These are phyloP conservation scores for Cryptomyrus ogoouensis DNA, from an alignment of 2,113 vertebrate species.

Conservation along the genomic window DNA sequence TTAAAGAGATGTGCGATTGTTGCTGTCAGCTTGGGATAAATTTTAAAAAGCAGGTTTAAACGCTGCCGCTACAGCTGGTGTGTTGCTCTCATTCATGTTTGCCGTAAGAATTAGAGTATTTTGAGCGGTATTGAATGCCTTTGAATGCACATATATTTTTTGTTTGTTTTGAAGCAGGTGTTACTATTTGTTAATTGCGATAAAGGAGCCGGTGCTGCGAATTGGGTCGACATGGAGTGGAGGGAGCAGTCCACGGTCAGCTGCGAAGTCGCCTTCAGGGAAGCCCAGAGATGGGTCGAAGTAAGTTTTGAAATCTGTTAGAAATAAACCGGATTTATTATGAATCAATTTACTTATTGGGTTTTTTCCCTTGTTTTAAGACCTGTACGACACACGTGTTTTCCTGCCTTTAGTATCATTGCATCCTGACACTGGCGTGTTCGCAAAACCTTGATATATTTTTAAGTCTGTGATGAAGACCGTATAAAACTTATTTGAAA, in stretches of 20 bases:
- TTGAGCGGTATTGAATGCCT: background rate
- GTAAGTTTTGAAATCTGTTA: constrained; percentile 54
- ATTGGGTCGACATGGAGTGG: constrained; percentile 64
- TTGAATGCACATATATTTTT: background rate
- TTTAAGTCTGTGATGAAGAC: background rate
- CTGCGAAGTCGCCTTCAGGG: constrained; percentile 65
- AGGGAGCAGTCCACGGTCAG: constrained; percentile 62
- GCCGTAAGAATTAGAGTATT: background rate
- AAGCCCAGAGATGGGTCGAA: constrained; percentile 84
- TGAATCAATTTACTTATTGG: background rate
- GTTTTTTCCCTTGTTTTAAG: background rate
- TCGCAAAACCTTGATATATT: background rate
- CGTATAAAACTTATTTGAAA: background rate
- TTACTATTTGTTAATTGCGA: background rate
- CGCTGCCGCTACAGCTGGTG: background rate
- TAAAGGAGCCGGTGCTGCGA: background rate
- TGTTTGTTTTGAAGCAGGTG: background rate
- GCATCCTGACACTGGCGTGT: background rate
- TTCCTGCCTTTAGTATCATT: background rate
- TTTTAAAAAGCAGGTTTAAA: background rate
- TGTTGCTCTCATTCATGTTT: background rate
- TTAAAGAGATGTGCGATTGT: background rate
- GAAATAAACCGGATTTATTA: background rate
- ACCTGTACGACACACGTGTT: background rate
- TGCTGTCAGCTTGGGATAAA: background rate